These are phyloP conservation scores for Epinephelus cyanopodus DNA, from an alignment of 2,113 vertebrate species.

Conservation along the genomic window DNA sequence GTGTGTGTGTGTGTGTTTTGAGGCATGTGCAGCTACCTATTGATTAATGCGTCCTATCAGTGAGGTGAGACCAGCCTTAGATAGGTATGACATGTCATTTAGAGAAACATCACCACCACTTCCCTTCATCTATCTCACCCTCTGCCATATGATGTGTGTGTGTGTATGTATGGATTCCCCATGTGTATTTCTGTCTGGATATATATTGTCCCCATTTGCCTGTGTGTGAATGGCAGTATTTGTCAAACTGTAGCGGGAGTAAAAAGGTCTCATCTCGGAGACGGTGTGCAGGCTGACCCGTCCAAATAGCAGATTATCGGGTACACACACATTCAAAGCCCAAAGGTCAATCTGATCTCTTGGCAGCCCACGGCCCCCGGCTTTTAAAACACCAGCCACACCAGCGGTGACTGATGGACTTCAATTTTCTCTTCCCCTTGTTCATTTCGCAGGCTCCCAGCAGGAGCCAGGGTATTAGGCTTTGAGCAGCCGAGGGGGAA, in stretches of 20 bases:
- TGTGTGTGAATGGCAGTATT: background rate
- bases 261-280: conserved; percentile 58
- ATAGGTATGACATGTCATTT: conserved; percentile 66
- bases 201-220: background rate
- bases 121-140: conserved; percentile 37
- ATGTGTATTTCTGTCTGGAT: background rate
- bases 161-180: background rate
- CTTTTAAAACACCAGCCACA: conserved; percentile 56
- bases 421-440: conserved; percentile 66
- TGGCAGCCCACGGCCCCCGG: conserved; percentile 32
- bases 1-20: conserved; percentile 12
- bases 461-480: conserved; percentile 58
- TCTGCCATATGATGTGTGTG: background rate
- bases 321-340: conserved; percentile 36
- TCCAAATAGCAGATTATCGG: conserved; percentile 65
- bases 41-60: conserved; percentile 65
- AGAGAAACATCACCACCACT: conserved; percentile 53
- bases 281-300: conserved; percentile 35
- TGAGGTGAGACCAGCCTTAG: conserved; percentile 39
- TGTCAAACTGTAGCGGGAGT: conserved; percentile 9
- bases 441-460: conserved; percentile 62
- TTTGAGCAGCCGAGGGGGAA: conserved; percentile 35
- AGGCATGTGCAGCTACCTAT: conserved; percentile 26
- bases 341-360: conserved; percentile 72
- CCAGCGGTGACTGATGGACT: conserved; percentile 68